Conservation (phyloP, 2,113 vertebrate genomes). For the Corythornis cristatus region DNA sequence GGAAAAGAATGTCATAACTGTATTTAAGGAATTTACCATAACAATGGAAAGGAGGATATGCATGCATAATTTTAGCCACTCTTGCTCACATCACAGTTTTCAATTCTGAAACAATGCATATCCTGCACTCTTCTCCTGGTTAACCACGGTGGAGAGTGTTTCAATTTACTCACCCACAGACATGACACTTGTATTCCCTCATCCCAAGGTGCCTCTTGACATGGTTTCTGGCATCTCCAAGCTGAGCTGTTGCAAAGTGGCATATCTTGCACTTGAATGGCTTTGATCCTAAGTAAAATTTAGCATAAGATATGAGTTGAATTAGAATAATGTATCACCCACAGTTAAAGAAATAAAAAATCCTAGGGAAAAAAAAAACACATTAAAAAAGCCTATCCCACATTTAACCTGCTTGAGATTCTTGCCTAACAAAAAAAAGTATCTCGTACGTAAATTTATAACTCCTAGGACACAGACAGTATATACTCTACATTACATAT, state of each 20-base stretch:
- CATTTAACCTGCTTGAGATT: conserved; percentile 64
- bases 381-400: conserved; percentile 47
- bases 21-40: conserved; percentile 87
- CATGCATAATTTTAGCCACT: conserved; percentile 82
- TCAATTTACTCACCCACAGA: conserved; percentile 95
- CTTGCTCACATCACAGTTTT: conserved; percentile 70
- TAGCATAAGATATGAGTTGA: conserved; percentile 76
- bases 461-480: not conserved
- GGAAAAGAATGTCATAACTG: conserved; percentile 87
- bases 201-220: conserved; percentile 98
- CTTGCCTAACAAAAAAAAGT: conserved; percentile 52
- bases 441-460: conserved; percentile 31
- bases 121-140: conserved; percentile 47
- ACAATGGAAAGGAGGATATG: conserved; percentile 83
- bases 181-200: conserved; percentile 98
- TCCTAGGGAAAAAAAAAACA: conserved; percentile 41
- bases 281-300: conserved; percentile 91
- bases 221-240: conserved; percentile 97
- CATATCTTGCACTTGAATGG: conserved; percentile 99
- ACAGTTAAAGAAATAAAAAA: conserved; percentile 63
- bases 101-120: conserved; percentile 76
- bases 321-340: conserved; percentile 74
- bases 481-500: conserved; percentile 3
- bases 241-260: conserved; percentile 97
- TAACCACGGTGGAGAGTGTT: conserved; percentile 56